Percentiles rank a stretch among this genome's conserved stretches.
phyloP scores from a whole-genome alignment of 2,888 invertebrate genomes.

The Drosophila meridiana region DNA sequence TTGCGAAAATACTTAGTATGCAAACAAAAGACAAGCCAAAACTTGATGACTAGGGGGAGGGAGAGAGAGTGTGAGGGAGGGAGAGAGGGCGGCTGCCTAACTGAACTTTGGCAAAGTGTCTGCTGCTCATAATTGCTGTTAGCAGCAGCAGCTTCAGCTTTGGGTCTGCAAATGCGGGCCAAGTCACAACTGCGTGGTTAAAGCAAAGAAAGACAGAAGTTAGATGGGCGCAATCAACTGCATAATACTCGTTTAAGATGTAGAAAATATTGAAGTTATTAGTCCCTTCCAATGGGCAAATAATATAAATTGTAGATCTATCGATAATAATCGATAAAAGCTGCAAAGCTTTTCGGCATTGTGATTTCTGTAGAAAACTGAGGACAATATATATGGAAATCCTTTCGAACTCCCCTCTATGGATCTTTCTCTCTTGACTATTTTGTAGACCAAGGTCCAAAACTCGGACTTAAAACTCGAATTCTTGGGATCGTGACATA shows the following conservation, averaged over 20 bases:
- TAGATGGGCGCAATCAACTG: not conserved
- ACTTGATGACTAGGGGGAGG: not conserved
- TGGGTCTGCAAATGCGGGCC: constrained; percentile 31
- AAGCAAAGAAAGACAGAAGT: not conserved
- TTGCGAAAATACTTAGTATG: constrained; percentile 21
- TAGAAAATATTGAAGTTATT: not conserved
- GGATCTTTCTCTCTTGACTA: too few relatives aligned
- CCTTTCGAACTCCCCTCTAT: too few relatives aligned
- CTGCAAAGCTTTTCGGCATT: too few relatives aligned
- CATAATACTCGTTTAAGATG: not conserved
- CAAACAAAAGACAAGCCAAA: constrained; percentile 6
- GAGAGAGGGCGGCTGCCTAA: not conserved
- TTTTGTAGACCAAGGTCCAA: too few relatives aligned
- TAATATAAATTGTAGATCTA: too few relatives aligned
- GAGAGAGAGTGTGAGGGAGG: not conserved
- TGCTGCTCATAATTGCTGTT: constrained; percentile 30
- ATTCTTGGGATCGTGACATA: too few relatives aligned
- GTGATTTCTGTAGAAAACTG: too few relatives aligned
- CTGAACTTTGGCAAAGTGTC: constrained; percentile 1
- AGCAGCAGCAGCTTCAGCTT: constrained; percentile 29
- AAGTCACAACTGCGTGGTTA: not conserved
- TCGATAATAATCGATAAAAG: too few relatives aligned
- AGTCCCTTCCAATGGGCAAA: too few relatives aligned
- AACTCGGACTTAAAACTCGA: too few relatives aligned
- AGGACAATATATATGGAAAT: too few relatives aligned